Conservation (phyloP, 2,113 vertebrate genomes). For the Piaya cayana region DNA sequence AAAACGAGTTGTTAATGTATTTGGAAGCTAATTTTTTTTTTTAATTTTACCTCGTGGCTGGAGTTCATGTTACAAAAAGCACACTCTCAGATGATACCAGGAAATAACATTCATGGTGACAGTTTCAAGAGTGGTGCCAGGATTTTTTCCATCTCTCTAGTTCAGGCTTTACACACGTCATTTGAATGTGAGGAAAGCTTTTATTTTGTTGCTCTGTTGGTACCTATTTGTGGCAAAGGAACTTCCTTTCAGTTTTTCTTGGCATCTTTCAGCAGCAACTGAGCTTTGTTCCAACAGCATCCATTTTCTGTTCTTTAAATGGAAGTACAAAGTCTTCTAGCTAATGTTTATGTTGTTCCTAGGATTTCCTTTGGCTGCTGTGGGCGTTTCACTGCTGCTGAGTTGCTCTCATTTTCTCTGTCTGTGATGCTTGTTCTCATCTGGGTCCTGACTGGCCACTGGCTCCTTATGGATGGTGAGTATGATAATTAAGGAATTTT, state of each 20-base stretch:
- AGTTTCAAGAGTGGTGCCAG: background rate
- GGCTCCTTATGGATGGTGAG: slow-evolving; percentile 99
- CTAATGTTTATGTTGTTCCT: slow-evolving; percentile 49
- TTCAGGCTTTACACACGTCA: background rate
- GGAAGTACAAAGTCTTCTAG: background rate
- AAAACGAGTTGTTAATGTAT: background rate
- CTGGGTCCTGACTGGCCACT: slow-evolving; percentile 98
- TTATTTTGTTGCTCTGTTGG: slow-evolving; percentile 22
- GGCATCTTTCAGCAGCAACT: slow-evolving; percentile 21
- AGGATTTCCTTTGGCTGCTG: slow-evolving; percentile 99
- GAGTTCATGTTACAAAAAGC: background rate
- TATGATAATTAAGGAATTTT: background rate
- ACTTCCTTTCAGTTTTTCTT: slow-evolving; percentile 33
- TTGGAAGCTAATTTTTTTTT: background rate
- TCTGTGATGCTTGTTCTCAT: slow-evolving; percentile 98
- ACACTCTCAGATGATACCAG: background rate
- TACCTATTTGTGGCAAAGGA: slow-evolving; percentile 30
- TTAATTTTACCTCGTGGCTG: background rate
- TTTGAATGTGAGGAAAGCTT: background rate
- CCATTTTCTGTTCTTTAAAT: slow-evolving; percentile 10
- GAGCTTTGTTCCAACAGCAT: background rate
- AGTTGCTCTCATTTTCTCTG: slow-evolving; percentile 94
- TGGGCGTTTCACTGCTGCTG: slow-evolving; percentile 96
- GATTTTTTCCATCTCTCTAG: background rate
- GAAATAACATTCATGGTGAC: background rate